Evolutionary conservation across 2,888 invertebrate genomes (phyloP).

Genomic region (Ferrisia virgata): DNA sequence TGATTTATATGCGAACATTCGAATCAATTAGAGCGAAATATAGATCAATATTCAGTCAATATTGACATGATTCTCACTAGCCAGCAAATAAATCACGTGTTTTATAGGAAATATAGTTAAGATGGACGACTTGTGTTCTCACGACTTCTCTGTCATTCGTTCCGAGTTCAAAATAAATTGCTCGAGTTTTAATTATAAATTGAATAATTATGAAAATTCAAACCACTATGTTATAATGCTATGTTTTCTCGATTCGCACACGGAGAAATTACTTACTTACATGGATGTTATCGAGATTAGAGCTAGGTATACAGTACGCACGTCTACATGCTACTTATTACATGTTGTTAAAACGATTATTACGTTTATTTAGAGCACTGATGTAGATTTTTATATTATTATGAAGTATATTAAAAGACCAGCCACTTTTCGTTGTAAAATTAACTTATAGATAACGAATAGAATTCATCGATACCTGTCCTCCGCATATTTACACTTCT

Average conservation of each 20-base stretch:
- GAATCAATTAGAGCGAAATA: conserved; percentile 44
- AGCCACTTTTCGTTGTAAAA: too few species aligned
- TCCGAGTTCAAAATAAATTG: conserved; percentile 12
- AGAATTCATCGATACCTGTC: too few species aligned
- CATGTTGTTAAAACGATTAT: too few species aligned
- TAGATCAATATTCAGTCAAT: conserved; percentile 45
- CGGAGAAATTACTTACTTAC: not conserved
- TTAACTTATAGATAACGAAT: too few species aligned
- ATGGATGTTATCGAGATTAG: not conserved
- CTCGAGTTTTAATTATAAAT: conserved; percentile 22
- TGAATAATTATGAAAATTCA: conserved; percentile 15
- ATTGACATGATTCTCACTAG: conserved; percentile 45
- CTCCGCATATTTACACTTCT: too few species aligned
- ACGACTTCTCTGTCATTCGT: conserved; percentile 42
- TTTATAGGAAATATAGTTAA: conserved; percentile 32
- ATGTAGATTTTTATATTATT: too few species aligned
- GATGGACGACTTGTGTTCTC: conserved; percentile 40
- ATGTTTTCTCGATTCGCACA: not conserved
- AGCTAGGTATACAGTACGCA: not conserved
- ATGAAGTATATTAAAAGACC: too few species aligned
- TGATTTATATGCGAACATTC: conserved; percentile 44
- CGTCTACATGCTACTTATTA: too few species aligned
- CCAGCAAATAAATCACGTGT: conserved; percentile 40
- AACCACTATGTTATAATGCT: not conserved
- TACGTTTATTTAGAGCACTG: too few species aligned